These are phyloP conservation scores for Thysanoteuthis rhombus DNA, from an alignment of 2,888 invertebrate genomes.

Conservation along the genomic window DNA sequence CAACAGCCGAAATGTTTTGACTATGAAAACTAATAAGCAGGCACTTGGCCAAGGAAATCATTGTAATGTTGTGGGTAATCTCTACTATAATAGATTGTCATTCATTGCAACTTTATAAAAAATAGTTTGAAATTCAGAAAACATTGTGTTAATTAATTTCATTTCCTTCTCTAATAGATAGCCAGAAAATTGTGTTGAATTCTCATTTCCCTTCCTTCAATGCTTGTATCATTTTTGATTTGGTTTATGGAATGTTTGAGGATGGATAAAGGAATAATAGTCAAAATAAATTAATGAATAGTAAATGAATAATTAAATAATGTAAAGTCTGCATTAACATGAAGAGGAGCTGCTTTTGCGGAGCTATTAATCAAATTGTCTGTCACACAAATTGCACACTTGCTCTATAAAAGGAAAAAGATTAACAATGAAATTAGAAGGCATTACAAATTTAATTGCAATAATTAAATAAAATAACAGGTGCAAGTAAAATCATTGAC, in stretches of 20 bases:
- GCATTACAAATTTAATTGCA: neutral
- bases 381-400: neutral
- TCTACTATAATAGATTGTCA: neutral
- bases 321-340: neutral
- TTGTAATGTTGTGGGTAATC: neutral
- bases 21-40: no score
- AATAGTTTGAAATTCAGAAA: neutral
- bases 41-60: no score
- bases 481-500: neutral
- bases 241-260: neutral
- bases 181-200: neutral
- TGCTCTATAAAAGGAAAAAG: neutral
- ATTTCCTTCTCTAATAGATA: neutral
- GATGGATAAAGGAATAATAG: neutral
- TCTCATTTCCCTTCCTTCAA: neutral
- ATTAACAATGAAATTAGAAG: neutral
- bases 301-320: neutral
- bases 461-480: neutral
- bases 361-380: neutral
- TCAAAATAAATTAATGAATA: neutral
- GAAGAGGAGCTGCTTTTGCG: neutral
- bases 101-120: neutral
- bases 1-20: no score
- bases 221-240: neutral
- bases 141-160: neutral